Evolutionary conservation across 2,888 invertebrate species (phyloP).

Genomic region (Epinotia demarniana): DNA sequence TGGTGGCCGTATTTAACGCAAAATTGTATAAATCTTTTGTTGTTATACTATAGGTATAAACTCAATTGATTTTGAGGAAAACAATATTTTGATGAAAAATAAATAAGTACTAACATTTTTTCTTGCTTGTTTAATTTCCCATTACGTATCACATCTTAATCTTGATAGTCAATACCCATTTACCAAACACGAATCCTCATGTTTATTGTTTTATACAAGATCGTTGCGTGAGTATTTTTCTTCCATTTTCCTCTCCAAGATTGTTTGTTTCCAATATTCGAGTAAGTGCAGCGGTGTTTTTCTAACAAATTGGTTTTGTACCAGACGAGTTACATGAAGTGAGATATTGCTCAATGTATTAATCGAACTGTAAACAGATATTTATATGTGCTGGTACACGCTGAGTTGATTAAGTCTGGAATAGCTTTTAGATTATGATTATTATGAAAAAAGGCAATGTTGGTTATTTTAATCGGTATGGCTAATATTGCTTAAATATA

Average conservation of each 20-base stretch:
- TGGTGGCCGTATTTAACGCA: too few relatives aligned
- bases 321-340: constrained; percentile 36
- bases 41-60: too few relatives aligned
- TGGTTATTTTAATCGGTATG: too few relatives aligned
- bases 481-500: too few relatives aligned
- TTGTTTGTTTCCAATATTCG: constrained; percentile 66
- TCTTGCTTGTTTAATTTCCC: too few relatives aligned
- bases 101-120: too few relatives aligned
- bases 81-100: too few relatives aligned
- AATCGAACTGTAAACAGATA: constrained; percentile 28
- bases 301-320: constrained; percentile 62
- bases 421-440: not conserved
- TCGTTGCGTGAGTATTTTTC: constrained; percentile 62
- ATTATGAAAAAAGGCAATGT: not conserved
- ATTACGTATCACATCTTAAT: constrained; percentile 13
- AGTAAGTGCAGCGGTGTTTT: constrained; percentile 66
- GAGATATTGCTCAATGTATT: constrained; percentile 29
- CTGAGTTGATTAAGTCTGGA: constrained; percentile 1
- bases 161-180: constrained; percentile 7
- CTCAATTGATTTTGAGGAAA: too few relatives aligned
- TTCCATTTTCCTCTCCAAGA: constrained; percentile 65
- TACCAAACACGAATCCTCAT: constrained; percentile 18
- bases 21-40: too few relatives aligned
- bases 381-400: not conserved
- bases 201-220: constrained; percentile 50